Percentiles rank a stretch among this genome's conserved stretches.
phyloP scores from a whole-genome alignment of 2,797 vertebrate genomes.

The Saguinus oedipus region DNA sequence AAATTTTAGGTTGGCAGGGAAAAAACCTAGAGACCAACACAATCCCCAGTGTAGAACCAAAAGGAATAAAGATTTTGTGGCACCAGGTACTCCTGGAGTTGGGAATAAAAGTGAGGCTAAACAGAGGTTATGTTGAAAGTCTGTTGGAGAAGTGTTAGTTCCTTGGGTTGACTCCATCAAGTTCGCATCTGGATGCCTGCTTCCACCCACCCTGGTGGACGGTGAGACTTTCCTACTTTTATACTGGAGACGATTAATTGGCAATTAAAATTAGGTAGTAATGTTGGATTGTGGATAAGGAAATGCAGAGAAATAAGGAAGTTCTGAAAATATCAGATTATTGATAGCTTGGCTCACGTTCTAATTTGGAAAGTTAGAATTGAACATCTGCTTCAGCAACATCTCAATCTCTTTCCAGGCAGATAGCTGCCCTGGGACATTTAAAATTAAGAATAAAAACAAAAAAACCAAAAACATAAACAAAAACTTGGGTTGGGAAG shows the following conservation, averaged over 20 bases:
- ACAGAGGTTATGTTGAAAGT: background rate
- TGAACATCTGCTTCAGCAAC: background rate
- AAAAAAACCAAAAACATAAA: no score
- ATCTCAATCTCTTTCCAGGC: background rate
- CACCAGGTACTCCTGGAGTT: background rate
- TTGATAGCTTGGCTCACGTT: background rate
- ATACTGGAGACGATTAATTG: background rate
- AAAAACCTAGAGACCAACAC: background rate
- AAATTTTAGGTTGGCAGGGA: background rate
- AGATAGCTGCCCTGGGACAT: background rate
- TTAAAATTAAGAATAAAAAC: background rate
- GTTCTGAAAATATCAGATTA: background rate
- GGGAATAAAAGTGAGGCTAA: background rate
- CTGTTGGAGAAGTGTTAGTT: background rate
- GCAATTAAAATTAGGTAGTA: background rate
- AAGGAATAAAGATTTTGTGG: background rate
- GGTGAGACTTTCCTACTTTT: background rate
- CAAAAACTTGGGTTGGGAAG: background rate
- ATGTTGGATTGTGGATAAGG: background rate
- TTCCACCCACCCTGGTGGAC: background rate
- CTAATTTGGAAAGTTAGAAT: background rate
- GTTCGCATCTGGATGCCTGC: background rate
- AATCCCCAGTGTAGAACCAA: background rate
- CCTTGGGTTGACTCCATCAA: background rate
- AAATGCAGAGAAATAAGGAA: background rate